phyloP scores from a whole-genome alignment of 2,797 vertebrate genomes.

The Rhincodon typus region DNA sequence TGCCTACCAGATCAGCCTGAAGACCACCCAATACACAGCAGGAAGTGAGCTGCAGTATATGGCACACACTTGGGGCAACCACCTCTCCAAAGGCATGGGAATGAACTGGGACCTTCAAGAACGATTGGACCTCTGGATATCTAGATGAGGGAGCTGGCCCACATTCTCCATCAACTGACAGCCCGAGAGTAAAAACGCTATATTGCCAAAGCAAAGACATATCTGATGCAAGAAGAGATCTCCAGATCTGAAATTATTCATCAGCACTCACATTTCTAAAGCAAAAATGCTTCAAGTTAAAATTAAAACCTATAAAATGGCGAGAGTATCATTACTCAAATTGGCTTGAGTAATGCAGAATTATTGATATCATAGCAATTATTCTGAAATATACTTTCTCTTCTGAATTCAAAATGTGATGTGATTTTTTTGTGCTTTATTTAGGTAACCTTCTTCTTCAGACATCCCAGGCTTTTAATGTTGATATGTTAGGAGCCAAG shows the following conservation, averaged over 20 bases:
- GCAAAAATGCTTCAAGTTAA: neutral
- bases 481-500: constrained; percentile 73
- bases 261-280: neutral
- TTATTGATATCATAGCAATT: neutral
- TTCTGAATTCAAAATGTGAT: neutral
- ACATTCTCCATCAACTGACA: neutral
- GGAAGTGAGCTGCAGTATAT: neutral
- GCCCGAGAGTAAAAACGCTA: neutral
- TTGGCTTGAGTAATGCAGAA: neutral
- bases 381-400: neutral
- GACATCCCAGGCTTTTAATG: constrained; percentile 66
- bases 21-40: neutral
- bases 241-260: neutral
- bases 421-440: constrained; percentile 44
- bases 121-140: neutral
- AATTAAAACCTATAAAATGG: neutral
- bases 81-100: neutral
- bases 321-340: neutral
- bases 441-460: constrained; percentile 54
- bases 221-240: neutral
- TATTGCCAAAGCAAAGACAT: neutral
- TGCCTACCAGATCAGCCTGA: neutral
- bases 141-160: neutral
- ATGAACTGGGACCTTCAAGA: neutral
- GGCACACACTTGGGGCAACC: neutral